A percentile compares a stretch with the other conserved stretches of the same genome.
Conservation (phyloP, 2,888 invertebrate genomes). For the Candidula unifasciata region DNA sequence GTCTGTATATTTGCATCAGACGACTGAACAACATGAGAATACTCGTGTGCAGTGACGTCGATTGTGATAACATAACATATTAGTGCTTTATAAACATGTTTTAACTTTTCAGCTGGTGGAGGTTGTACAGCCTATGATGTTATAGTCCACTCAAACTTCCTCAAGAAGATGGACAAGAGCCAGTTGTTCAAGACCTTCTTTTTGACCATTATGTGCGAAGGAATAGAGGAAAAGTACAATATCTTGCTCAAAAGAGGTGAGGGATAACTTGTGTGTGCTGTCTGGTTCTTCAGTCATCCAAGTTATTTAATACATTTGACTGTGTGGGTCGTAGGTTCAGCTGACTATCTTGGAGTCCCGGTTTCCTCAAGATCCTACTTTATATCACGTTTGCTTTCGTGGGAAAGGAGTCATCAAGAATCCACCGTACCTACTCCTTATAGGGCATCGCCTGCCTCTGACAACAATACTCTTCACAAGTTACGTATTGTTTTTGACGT, state of each 20-base stretch:
- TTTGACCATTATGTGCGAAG: constrained; percentile 88
- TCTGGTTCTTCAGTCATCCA: not conserved
- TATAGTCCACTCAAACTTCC: constrained; percentile 88
- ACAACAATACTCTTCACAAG: too few relatives aligned
- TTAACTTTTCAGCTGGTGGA: constrained; percentile 80
- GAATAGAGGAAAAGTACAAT: constrained; percentile 87
- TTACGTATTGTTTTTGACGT: too few relatives aligned
- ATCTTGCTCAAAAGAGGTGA: constrained; percentile 83
- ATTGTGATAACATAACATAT: too few relatives aligned
- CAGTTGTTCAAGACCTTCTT: constrained; percentile 88
- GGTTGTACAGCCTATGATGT: constrained; percentile 89
- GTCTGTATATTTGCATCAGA: not conserved
- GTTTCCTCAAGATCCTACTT: too few relatives aligned
- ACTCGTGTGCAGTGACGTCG: too few relatives aligned
- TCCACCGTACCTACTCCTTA: too few relatives aligned
- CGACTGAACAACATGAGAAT: not conserved
- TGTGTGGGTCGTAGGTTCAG: too few relatives aligned
- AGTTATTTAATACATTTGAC: too few relatives aligned
- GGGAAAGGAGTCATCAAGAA: too few relatives aligned
- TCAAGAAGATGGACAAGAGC: constrained; percentile 85
- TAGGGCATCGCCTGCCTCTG: too few relatives aligned
- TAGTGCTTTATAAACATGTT: not conserved
- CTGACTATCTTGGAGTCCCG: too few relatives aligned
- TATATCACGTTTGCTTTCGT: too few relatives aligned
- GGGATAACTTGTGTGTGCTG: constrained; percentile 22